Percentiles rank a stretch among this genome's conserved stretches.
phyloP scores from a whole-genome alignment of 2,797 vertebrate genomes.

The Ceyx erithaca region DNA sequence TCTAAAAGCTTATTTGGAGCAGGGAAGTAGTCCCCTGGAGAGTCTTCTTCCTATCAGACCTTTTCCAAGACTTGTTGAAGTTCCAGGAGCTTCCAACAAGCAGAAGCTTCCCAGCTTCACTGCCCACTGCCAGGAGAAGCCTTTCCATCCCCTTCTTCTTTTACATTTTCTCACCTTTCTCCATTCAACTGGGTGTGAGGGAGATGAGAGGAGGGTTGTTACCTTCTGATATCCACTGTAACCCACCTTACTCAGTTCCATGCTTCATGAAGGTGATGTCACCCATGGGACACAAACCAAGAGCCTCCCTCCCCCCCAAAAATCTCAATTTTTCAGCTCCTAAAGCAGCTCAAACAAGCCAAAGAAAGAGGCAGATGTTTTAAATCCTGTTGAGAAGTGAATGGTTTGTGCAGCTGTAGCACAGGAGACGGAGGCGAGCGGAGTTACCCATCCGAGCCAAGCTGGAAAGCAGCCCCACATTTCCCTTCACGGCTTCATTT shows the following conservation, averaged over 20 bases:
- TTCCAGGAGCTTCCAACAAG: background rate
- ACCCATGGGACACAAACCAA: background rate
- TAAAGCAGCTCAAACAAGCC: background rate
- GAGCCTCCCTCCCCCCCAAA: background rate
- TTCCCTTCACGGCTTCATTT: background rate
- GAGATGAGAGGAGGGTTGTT: background rate
- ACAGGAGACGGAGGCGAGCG: background rate
- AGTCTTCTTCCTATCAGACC: background rate
- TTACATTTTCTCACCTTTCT: background rate
- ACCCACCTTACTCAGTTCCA: background rate
- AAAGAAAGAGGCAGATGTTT: background rate
- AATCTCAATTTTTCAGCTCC: background rate
- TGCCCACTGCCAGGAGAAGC: background rate
- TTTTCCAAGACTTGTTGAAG: background rate
- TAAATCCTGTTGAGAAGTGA: background rate
- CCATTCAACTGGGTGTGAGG: rapidly evolving
- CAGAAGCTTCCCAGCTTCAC: background rate
- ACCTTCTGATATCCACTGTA: too few species aligned
- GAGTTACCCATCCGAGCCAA: rapidly evolving
- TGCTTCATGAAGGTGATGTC: background rate
- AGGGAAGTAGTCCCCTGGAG: background rate
- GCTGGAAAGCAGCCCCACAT: background rate
- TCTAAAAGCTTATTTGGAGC: background rate
- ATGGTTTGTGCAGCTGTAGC: conserved; percentile 1
- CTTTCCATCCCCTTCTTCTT: background rate